Percentiles rank a stretch among this genome's conserved stretches.
These are phyloP conservation scores for Mastomys coucha DNA, from an alignment of 2,113 vertebrate genomes.

Conservation along the genomic window DNA sequence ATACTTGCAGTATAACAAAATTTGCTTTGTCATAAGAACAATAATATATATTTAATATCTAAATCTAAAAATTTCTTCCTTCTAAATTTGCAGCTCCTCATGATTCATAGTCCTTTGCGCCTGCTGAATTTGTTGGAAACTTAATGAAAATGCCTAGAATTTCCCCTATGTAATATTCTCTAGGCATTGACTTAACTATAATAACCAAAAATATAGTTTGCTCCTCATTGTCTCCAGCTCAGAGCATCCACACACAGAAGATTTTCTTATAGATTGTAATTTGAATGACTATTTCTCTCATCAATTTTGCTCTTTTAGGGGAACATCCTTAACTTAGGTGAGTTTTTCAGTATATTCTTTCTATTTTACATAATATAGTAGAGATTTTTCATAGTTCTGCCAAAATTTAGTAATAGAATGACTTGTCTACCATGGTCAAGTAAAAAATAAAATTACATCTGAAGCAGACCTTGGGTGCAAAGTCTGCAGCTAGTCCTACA, in stretches of 20 bases:
- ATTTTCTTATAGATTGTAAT: neutral
- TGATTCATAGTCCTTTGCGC: neutral
- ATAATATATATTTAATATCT: neutral
- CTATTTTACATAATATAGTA: neutral
- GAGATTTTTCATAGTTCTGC: neutral
- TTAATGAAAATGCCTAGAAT: neutral
- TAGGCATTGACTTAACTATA: neutral
- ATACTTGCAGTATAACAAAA: neutral
- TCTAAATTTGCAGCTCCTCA: neutral
- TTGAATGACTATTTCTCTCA: neutral
- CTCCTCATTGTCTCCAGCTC: neutral
- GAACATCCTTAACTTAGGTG: neutral
- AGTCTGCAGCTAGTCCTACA: too few relatives aligned
- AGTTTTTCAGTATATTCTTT: neutral
- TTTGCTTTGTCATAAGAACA: neutral
- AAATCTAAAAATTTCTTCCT: neutral
- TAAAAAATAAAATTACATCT: neutral
- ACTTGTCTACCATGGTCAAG: too few relatives aligned
- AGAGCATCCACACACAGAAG: neutral
- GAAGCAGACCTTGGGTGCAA: too few relatives aligned
- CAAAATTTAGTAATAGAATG: neutral
- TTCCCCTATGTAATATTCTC: neutral
- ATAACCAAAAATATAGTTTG: neutral
- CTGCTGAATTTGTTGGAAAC: neutral
- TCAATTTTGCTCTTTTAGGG: neutral